Base-by-base conservation (phyloP, 2,113 vertebrate genomes). In the Chiloscyllium plagiosum region DNA sequence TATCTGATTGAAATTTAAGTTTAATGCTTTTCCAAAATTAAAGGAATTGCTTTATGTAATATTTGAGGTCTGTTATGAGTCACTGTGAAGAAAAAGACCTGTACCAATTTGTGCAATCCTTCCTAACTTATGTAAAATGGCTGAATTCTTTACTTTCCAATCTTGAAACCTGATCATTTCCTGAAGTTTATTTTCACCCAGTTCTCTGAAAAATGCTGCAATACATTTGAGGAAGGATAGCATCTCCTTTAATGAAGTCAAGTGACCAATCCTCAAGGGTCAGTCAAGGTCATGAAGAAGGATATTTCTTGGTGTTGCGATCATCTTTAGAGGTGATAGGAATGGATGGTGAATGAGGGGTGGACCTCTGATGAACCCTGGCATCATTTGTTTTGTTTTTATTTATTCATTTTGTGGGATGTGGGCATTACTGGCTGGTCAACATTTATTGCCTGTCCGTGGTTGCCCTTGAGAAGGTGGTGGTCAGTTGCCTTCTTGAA, bases 1-100 rank as follows among this genome's bases (percentile, higher is more conserved):
- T 93, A 93, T 68, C 89, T 37, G 61, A 93, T 93, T 93, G 66
- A 93, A 66, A 93, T 93, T 93, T 68, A 93, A 93, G 33, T 42
- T 93, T 68, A 93, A 68, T 66, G 89, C 33, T 93, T 66, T 66
- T 93, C 61, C 89, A 65, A 66, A 93, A 66, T 42, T 93, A 61
- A 66, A 37, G 20, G 37, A 68, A 93, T 37, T 93, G 56, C 66
- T 37, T 66, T n/a, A 15, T 22, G 89, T 93, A n/a, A 93, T 10
- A 20, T 93, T 93, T 66, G 17, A 93, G 61, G n/a, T 68, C 61
- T 37, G 37, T 37, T 66, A n/a, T 66, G 56, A 66, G 89, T 33
- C 61, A 22, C 66, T 93, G 89, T 17, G 6, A 93, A 93, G 61
- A 93, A 33, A 92, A 37, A 37, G 22, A 66, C 89, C 19, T 66